Conservation (phyloP, 2,113 vertebrate genomes). For the Thomomys bottae region DNA sequence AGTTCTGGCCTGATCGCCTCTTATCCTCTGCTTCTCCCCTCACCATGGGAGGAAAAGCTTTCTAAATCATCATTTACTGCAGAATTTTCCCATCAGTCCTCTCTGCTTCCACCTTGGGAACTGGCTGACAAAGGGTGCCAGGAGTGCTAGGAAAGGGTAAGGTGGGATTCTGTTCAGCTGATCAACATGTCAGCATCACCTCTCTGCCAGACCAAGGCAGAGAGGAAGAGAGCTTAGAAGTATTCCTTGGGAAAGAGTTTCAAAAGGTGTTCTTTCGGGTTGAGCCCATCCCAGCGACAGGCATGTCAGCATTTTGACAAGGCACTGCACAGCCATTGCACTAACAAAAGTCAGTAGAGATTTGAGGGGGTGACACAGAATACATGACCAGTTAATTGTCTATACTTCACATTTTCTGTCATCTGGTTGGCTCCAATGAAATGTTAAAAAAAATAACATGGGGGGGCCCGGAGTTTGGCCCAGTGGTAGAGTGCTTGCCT, state of each 20-base stretch:
- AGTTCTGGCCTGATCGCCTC: neutral
- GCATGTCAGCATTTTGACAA: neutral
- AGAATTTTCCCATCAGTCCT: neutral
- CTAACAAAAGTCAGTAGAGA: neutral
- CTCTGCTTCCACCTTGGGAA: conserved; percentile 27
- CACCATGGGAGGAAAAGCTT: neutral
- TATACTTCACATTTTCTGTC: neutral
- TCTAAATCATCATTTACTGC: neutral
- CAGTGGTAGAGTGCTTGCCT: too few relatives aligned
- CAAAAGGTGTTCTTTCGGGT: neutral
- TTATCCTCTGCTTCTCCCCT: neutral
- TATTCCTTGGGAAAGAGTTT: too few relatives aligned
- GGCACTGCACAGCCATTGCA: neutral
- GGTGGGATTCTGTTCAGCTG: neutral
- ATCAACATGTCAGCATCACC: neutral
- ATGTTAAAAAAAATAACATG: neutral
- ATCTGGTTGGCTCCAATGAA: neutral
- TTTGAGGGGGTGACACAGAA: neutral
- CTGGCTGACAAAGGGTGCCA: neutral
- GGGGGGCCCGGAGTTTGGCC: too few relatives aligned
- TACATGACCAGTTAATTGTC: neutral
- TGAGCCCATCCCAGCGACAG: neutral
- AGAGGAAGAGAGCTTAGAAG: neutral
- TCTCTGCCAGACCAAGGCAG: neutral
- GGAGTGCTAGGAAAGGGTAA: neutral